Conservation (phyloP, 2,797 vertebrate genomes). For the Alcedo atthis region DNA sequence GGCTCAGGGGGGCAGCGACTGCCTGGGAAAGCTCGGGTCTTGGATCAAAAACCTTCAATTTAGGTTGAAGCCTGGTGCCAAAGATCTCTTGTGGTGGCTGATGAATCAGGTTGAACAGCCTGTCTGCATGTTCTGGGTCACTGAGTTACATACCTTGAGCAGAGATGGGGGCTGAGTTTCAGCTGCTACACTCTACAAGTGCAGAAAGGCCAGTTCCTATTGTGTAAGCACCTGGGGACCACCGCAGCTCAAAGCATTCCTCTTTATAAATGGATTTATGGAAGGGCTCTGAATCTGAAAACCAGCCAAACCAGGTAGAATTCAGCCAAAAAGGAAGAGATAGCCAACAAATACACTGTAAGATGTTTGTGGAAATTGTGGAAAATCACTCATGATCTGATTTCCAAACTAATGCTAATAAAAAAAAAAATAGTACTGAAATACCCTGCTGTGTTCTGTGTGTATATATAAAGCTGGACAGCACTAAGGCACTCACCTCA, state of each 20-base stretch:
- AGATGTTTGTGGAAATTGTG: neutral
- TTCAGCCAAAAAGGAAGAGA: neutral
- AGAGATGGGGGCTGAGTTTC: neutral
- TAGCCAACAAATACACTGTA: neutral
- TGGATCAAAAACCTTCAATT: neutral
- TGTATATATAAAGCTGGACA: neutral
- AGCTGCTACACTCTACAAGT: neutral
- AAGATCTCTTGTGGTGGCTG: neutral
- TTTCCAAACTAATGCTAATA: conserved; percentile 41
- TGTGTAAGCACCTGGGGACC: neutral
- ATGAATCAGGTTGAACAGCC: neutral
- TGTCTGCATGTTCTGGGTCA: neutral
- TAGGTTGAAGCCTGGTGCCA: neutral
- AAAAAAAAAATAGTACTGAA: neutral
- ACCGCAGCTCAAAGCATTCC: neutral
- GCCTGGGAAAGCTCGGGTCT: neutral
- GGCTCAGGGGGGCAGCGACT: fast-evolving
- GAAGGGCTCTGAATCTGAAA: neutral
- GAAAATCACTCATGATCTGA: neutral
- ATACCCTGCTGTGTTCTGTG: neutral
- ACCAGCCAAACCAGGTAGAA: neutral
- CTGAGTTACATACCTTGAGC: neutral
- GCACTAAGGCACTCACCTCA: neutral
- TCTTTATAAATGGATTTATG: neutral
- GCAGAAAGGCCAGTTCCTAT: neutral